These are phyloP conservation scores for Heliconius charithonia DNA, from an alignment of 2,888 invertebrate genomes.

Conservation along the genomic window DNA sequence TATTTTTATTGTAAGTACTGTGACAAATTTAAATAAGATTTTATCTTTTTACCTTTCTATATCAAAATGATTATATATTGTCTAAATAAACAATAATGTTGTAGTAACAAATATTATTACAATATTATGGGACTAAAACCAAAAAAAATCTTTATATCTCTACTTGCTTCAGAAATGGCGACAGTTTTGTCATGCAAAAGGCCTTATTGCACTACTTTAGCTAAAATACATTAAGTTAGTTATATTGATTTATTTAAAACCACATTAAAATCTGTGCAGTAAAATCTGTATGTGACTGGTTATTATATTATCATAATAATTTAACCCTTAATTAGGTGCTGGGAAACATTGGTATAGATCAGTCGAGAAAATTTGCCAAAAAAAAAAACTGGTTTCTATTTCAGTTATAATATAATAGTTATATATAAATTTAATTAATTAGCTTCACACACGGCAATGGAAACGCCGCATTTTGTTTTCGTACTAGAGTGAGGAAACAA, in stretches of 20 bases:
- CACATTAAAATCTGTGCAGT: constrained; percentile 18
- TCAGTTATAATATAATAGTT: too few species aligned
- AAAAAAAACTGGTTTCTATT: too few species aligned
- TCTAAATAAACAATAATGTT: too few species aligned
- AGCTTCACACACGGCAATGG: too few species aligned
- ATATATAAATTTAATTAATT: too few species aligned
- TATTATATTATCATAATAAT: background rate
- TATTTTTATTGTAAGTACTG: background rate
- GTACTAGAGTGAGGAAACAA: too few species aligned
- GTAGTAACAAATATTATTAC: background rate
- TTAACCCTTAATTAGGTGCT: background rate
- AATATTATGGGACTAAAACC: background rate
- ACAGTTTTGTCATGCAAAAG: constrained; percentile 7
- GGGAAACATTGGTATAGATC: too few species aligned
- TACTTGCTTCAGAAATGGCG: constrained; percentile 5
- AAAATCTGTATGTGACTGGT: constrained; percentile 3
- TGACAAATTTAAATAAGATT: background rate
- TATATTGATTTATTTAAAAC: background rate
- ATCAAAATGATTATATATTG: too few species aligned
- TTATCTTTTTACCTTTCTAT: too few species aligned
- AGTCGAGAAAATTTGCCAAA: too few species aligned
- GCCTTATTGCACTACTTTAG: constrained; percentile 23
- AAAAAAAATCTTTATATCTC: background rate
- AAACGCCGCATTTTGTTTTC: too few species aligned
- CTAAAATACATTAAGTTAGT: background rate